phyloP scores from a whole-genome alignment of 2,113 vertebrate species.

The Tachycineta bicolor region DNA sequence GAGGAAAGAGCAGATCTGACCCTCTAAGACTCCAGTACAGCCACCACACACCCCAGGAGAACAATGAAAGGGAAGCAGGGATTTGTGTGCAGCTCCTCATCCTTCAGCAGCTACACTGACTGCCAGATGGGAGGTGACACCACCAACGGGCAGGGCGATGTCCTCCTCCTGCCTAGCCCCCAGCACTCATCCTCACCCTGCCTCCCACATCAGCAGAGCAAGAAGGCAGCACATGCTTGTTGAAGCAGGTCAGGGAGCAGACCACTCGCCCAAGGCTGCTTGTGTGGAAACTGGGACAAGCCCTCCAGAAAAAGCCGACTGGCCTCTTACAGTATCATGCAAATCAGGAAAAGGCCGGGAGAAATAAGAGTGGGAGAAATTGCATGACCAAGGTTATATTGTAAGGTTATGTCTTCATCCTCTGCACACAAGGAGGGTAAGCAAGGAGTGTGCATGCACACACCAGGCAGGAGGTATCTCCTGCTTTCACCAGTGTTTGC shows the following conservation, averaged over 20 bases:
- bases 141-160: background rate
- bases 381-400: background rate
- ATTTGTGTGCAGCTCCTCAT: background rate
- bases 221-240: background rate
- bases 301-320: background rate
- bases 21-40: background rate
- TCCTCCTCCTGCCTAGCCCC: background rate
- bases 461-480: background rate
- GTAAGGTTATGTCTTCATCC: background rate
- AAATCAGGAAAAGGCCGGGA: background rate
- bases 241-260: background rate
- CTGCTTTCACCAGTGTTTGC: background rate
- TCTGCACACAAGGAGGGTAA: background rate
- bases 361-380: background rate
- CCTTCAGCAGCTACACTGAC: background rate
- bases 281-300: background rate
- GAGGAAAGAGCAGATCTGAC: background rate
- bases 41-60: background rate
- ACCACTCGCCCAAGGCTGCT: background rate
- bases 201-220: background rate
- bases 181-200: background rate
- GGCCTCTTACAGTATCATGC: background rate
- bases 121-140: background rate
- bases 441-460: background rate
- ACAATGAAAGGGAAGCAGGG: fast-evolving